Evolutionary conservation across 2,888 invertebrate genomes (phyloP).

Genomic region (Aquatica leii): DNA sequence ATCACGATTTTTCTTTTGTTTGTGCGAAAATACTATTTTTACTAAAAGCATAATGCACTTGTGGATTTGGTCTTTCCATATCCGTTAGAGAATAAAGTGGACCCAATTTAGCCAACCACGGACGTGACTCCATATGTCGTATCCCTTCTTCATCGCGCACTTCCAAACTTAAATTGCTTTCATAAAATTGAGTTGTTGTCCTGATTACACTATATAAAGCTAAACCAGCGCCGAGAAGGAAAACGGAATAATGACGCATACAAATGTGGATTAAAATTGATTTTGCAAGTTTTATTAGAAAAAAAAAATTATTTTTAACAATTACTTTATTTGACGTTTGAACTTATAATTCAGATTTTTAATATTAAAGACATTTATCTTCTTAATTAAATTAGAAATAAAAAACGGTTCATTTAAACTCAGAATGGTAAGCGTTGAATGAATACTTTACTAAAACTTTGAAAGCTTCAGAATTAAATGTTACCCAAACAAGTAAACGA

Average conservation of each 20-base stretch:
- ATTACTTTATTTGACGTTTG: conserved; percentile 16
- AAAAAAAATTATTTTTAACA: not conserved
- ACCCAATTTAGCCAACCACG: conserved; percentile 34
- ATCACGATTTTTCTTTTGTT: too few species aligned
- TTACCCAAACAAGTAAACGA: conserved; percentile 33
- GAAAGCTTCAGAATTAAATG: conserved; percentile 29
- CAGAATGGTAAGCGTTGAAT: conserved; percentile 14
- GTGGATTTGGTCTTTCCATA: conserved; percentile 27
- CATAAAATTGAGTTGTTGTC: conserved; percentile 43
- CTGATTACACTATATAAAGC: conserved; percentile 34
- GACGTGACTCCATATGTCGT: conserved; percentile 45
- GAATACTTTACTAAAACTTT: conserved; percentile 24
- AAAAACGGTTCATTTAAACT: conserved; percentile 18
- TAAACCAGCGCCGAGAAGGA: not conserved
- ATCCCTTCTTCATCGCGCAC: conserved; percentile 39
- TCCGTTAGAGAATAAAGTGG: conserved; percentile 30
- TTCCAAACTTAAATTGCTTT: conserved; percentile 45
- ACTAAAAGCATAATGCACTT: conserved; percentile 22
- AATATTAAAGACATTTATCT: conserved; percentile 26
- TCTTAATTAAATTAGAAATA: conserved; percentile 32
- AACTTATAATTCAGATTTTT: conserved; percentile 18
- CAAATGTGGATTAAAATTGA: too few species aligned
- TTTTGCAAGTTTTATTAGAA: too few species aligned
- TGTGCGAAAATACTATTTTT: not conserved
- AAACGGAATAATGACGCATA: not conserved